These are phyloP conservation scores for Vesta saturnalis DNA, from an alignment of 2,888 invertebrate species.

Conservation along the genomic window DNA sequence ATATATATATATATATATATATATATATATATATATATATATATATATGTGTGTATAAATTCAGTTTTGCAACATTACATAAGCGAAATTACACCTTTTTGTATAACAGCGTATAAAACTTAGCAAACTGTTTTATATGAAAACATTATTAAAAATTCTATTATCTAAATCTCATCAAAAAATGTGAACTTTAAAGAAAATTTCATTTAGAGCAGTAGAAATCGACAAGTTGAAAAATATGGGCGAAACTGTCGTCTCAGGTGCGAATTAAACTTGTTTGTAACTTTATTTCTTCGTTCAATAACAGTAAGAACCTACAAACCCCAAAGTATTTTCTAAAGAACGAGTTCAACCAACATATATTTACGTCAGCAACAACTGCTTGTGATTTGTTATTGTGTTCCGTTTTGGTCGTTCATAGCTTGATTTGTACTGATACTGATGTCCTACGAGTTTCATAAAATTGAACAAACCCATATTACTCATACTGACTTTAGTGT, in stretches of 20 bases:
- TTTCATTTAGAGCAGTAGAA: conserved; percentile 35
- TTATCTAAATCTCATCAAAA: too few relatives aligned
- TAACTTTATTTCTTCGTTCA: conserved; percentile 43
- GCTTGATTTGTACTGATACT: conserved; percentile 31
- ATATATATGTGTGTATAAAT: too few relatives aligned
- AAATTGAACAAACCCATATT: conserved; percentile 37
- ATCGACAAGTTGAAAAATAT: conserved; percentile 41
- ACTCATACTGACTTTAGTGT: conserved; percentile 31
- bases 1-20: too few relatives aligned
- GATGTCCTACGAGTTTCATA: conserved; percentile 29
- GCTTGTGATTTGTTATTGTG: conserved; percentile 44
- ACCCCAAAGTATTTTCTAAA: conserved; percentile 40
- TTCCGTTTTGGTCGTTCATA: conserved; percentile 30
- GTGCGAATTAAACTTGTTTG: conserved; percentile 41
- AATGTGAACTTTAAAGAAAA: too few relatives aligned
- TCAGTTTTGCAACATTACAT: too few relatives aligned
- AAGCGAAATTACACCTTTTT: too few relatives aligned
- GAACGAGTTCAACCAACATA: conserved; percentile 33
- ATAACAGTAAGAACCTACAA: conserved; percentile 37
- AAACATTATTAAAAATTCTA: too few relatives aligned
- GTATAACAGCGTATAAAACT: too few relatives aligned
- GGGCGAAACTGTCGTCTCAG: conserved; percentile 41
- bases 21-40: too few relatives aligned
- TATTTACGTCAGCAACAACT: conserved; percentile 42
- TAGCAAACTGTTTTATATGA: too few relatives aligned